phyloP scores from a whole-genome alignment of 1,140 invertebrate species.

The Berghia stephanieae region DNA sequence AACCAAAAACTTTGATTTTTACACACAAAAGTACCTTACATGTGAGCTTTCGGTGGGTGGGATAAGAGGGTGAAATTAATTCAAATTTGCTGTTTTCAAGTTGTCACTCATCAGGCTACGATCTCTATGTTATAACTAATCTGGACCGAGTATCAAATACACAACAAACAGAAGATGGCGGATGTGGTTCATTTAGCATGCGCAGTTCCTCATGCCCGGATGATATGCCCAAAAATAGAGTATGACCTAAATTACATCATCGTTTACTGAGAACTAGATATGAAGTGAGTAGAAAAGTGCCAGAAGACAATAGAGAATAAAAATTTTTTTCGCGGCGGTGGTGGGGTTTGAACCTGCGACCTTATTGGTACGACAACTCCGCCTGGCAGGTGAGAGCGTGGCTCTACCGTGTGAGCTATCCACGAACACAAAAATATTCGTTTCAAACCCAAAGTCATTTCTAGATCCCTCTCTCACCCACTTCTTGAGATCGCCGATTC shows the following conservation, averaged over 20 bases:
- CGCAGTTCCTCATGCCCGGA: conserved; percentile 32
- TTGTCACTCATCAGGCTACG: conserved; percentile 29
- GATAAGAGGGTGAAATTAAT: background rate
- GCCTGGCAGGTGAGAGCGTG: background rate
- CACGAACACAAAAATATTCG: background rate
- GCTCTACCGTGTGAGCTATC: background rate
- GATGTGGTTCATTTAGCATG: conserved; percentile 36
- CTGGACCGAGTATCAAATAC: conserved; percentile 31
- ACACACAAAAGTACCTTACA: too few relatives aligned
- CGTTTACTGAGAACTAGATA: background rate
- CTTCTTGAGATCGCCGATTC: too few relatives aligned
- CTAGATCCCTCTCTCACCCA: too few relatives aligned
- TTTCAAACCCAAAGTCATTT: too few relatives aligned
- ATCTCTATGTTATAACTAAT: conserved; percentile 23
- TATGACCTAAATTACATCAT: conserved; percentile 40
- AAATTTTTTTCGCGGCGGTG: background rate
- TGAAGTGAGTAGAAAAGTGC: background rate
- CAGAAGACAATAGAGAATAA: background rate
- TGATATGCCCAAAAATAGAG: conserved; percentile 37
- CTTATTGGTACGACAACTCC: too few relatives aligned
- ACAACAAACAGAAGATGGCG: conserved; percentile 43
- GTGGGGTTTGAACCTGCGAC: background rate
- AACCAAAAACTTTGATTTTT: too few relatives aligned
- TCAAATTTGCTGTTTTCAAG: conserved; percentile 13
- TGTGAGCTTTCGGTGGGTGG: background rate